A percentile compares a stretch with the other conserved stretches of the same genome.
Evolutionary conservation across 1,140 invertebrate genomes (phyloP).

Genomic region (Drosophila tsacasi): DNA sequence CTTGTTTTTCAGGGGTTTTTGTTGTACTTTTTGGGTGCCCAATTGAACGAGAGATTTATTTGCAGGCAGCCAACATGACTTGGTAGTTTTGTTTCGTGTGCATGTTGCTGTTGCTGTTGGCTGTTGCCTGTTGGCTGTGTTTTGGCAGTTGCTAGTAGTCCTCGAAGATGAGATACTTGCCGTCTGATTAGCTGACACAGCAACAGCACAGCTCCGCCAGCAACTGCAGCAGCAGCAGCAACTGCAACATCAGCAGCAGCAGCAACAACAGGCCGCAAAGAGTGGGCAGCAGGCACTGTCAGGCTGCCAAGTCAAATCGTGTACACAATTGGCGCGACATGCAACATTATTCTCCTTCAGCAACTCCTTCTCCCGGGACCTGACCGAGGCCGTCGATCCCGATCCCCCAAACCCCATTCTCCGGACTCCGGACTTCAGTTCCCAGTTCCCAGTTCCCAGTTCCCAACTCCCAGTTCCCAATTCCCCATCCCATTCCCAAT

Average conservation of each 20-base stretch:
- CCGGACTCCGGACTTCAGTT: slow-evolving; percentile 5
- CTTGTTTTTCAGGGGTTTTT: slow-evolving; percentile 1
- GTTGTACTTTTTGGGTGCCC: slow-evolving; percentile 61
- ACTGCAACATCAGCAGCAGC: slow-evolving; percentile 11
- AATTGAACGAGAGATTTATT: slow-evolving; percentile 75
- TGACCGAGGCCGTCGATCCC: slow-evolving; percentile 59
- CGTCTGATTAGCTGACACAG: slow-evolving; percentile 82
- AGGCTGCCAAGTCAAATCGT: slow-evolving; percentile 83
- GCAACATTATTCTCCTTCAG: slow-evolving; percentile 77
- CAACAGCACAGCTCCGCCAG: slow-evolving; percentile 36
- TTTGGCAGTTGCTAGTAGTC: slow-evolving; percentile 83
- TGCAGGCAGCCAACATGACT: slow-evolving; percentile 78
- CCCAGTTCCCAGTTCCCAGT: slow-evolving; percentile 2
- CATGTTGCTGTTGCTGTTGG: slow-evolving; percentile 57
- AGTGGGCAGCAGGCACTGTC: slow-evolving; percentile 79
- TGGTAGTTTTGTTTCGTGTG: slow-evolving; percentile 81
- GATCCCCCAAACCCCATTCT: slow-evolving; percentile 31
- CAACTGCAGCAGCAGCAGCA: slow-evolving; percentile 56
- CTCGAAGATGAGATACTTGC: slow-evolving; percentile 85
- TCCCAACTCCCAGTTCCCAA: slow-evolving; percentile 23
- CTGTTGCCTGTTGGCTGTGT: slow-evolving; percentile 70
- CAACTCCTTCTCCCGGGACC: slow-evolving; percentile 38
- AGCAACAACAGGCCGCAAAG: slow-evolving; percentile 47
- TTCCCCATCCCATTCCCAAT: slow-evolving; percentile 36
- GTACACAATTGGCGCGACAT: slow-evolving; percentile 84